Evolutionary conservation across 2,888 invertebrate species (phyloP).

Genomic region (Drosophila anomalata): DNA sequence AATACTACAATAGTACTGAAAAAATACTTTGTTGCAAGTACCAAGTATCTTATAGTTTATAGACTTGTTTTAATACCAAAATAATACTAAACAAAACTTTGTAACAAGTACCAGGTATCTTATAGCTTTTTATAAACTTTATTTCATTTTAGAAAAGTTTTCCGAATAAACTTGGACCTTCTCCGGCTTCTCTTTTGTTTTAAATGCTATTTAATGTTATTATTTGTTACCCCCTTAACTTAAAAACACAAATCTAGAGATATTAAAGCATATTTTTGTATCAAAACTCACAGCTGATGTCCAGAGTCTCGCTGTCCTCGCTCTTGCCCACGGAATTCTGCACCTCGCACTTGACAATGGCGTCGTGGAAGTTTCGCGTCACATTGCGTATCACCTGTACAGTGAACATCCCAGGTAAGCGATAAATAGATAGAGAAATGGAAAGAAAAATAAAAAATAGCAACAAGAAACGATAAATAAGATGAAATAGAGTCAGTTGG

Average conservation of each 20-base stretch:
- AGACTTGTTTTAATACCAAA: too few relatives aligned
- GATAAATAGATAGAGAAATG: background rate
- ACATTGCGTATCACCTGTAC: slow-evolving; percentile 89
- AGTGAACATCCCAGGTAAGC: background rate
- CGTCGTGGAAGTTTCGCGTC: slow-evolving; percentile 92
- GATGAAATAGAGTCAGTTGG: background rate
- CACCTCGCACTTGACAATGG: slow-evolving; percentile 95
- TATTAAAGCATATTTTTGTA: background rate
- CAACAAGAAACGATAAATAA: too few relatives aligned
- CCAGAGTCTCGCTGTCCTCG: slow-evolving; percentile 93
- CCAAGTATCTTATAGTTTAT: too few relatives aligned
- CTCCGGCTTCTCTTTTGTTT: background rate
- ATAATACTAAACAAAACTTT: too few relatives aligned
- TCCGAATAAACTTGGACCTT: too few relatives aligned
- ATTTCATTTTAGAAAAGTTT: too few relatives aligned
- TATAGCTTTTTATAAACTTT: too few relatives aligned
- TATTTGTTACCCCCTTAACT: background rate
- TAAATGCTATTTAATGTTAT: background rate
- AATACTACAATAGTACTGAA: too few relatives aligned
- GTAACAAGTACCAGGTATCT: too few relatives aligned
- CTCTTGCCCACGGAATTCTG: slow-evolving; percentile 96
- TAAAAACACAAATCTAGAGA: background rate
- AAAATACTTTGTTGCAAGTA: too few relatives aligned
- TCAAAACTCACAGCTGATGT: slow-evolving; percentile 93
- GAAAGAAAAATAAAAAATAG: background rate